Evolutionary conservation across 2,797 vertebrate genomes (phyloP).

Genomic region (Centroberyx gerrardi): DNA sequence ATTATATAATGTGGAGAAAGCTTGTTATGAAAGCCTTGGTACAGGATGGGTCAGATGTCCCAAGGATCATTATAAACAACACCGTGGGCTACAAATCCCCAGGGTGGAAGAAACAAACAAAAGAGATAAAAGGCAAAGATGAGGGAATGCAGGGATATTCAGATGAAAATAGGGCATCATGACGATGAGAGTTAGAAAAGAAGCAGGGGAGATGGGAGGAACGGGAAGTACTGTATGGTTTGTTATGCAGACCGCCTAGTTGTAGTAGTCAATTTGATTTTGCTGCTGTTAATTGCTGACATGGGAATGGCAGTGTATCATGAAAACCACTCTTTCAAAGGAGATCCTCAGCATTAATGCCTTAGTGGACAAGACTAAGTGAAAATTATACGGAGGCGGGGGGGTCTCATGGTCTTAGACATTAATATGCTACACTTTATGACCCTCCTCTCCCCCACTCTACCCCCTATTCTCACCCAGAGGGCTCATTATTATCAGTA

Average conservation of each 20-base stretch:
- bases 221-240: constrained; percentile 23
- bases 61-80: constrained; percentile 64
- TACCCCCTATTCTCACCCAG: constrained; percentile 68
- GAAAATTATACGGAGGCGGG: constrained; percentile 46
- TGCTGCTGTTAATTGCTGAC: constrained; percentile 68
- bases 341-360: constrained; percentile 29
- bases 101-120: constrained; percentile 55
- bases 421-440: constrained; percentile 70
- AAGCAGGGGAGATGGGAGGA: constrained; percentile 4
- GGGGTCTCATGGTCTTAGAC: constrained; percentile 29
- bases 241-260: constrained; percentile 56
- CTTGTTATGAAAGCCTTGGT: constrained; percentile 59
- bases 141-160: constrained; percentile 37
- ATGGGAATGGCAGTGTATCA: constrained; percentile 54
- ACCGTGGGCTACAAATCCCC: constrained; percentile 56
- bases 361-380: constrained; percentile 52
- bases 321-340: constrained; percentile 42
- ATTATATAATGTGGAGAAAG: constrained; percentile 63
- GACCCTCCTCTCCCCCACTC: constrained; percentile 56
- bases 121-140: constrained; percentile 58
- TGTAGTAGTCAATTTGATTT: constrained; percentile 45
- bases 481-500: constrained; percentile 83
- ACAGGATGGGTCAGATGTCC: constrained; percentile 60
- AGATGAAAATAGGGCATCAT: constrained; percentile 53
- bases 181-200: constrained; percentile 46